phyloP scores from a whole-genome alignment of 1,140 invertebrate genomes.

The Lepidotrigona ventralis region DNA sequence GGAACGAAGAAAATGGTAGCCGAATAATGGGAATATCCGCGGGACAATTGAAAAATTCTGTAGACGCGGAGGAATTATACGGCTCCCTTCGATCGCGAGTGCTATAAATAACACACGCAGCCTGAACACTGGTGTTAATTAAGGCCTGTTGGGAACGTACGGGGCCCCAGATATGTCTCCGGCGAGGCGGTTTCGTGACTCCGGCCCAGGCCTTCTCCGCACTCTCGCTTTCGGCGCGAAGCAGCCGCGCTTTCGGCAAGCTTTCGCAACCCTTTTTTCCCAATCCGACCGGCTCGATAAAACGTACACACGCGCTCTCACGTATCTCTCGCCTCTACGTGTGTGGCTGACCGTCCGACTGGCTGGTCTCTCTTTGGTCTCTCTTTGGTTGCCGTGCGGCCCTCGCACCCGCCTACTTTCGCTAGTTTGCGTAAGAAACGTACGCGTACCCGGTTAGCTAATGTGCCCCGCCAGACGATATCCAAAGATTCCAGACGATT shows the following conservation, averaged over 20 bases:
- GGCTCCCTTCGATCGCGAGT: constrained; percentile 27
- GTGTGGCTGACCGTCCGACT: constrained; percentile 26
- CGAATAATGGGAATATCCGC: not conserved
- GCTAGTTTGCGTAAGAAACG: constrained; percentile 75
- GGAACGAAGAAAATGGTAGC: not conserved
- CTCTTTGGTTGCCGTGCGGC: constrained; percentile 38
- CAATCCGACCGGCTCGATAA: constrained; percentile 54
- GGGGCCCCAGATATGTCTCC: constrained; percentile 42
- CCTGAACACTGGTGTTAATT: constrained; percentile 44
- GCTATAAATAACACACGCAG: constrained; percentile 47
- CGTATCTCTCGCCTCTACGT: constrained; percentile 34
- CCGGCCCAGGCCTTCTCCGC: constrained; percentile 43
- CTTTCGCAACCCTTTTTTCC: constrained; percentile 71
- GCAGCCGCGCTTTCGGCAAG: constrained; percentile 54
- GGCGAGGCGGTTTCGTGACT: constrained; percentile 37
- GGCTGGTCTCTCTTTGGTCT: constrained; percentile 16
- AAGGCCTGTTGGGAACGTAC: constrained; percentile 37
- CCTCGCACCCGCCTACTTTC: constrained; percentile 72
- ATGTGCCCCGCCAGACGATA: constrained; percentile 52
- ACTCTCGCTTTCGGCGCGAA: constrained; percentile 67
- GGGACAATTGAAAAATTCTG: constrained; percentile 8
- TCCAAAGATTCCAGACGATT: constrained; percentile 18
- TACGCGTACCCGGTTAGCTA: constrained; percentile 68
- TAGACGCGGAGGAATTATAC: constrained; percentile 15
- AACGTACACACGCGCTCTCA: constrained; percentile 53